These are phyloP conservation scores for Oriolus oriolus DNA, from an alignment of 2,113 vertebrate genomes.

Conservation along the genomic window DNA sequence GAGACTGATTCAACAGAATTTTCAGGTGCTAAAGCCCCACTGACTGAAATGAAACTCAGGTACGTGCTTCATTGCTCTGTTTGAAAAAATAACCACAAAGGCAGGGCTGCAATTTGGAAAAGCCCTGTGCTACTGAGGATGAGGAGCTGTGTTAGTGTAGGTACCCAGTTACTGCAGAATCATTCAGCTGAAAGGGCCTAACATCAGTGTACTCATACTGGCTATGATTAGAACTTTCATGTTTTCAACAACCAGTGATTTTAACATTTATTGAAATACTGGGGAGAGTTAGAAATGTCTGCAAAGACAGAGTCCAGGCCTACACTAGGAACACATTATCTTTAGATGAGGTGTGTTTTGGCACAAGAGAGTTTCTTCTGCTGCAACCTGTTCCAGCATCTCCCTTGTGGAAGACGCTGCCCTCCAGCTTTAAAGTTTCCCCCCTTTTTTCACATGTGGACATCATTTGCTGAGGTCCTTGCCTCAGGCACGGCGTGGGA, in stretches of 20 bases:
- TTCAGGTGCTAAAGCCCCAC: background rate
- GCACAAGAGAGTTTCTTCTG: background rate
- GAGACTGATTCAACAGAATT: background rate
- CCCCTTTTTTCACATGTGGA: rapidly evolving
- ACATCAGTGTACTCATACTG: background rate
- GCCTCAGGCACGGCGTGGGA: rapidly evolving
- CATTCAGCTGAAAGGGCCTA: background rate
- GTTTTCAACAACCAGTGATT: background rate
- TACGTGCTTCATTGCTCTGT: background rate
- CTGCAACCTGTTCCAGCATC: background rate
- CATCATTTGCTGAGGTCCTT: background rate
- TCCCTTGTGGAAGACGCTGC: background rate
- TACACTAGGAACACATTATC: background rate
- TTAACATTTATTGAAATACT: background rate
- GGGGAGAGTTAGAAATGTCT: background rate
- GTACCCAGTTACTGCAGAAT: background rate
- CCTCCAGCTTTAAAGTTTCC: background rate
- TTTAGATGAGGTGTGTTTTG: background rate
- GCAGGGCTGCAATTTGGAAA: background rate
- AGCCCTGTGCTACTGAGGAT: background rate
- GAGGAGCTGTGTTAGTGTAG: background rate
- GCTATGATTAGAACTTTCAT: background rate
- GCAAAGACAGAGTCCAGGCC: background rate
- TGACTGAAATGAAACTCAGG: background rate
- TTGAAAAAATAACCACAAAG: background rate